Base-by-base conservation (phyloP, 2,797 vertebrate species). In the Xenopus petersii region DNA sequence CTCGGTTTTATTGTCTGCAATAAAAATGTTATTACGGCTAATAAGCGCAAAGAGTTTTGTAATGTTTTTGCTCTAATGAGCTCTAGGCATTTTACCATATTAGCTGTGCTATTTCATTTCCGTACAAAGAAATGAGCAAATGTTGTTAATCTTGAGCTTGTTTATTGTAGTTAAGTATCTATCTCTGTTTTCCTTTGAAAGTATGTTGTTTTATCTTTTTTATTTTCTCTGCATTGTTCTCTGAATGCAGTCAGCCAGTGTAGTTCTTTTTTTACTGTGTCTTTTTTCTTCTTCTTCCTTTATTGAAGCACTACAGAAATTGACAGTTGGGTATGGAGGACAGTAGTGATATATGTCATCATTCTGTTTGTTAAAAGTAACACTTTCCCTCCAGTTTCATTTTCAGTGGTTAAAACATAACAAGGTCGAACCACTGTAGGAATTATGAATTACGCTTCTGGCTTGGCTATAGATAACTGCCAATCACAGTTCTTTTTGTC, bases 1-100 rank as follows among this genome's bases (percentile, higher is more conserved):
- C 30, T 48, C 51, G 33, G 70, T 24, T 80, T 48, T 73, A 64
- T 48, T 79, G 64, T 73, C 73, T 79, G 15, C 75, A 80, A 84
- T 75, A 71, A 65, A 73, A 82, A 80, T 59, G 54, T 60, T 79
- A 81, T 74, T 82, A 82, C 21, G 54, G 24, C 77, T 82, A 82
- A 81, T 82, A 82, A 81, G 64, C 79, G 16, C 15, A 74, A 67
- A 11, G 60, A 66, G 64, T 74, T 74, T 73, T 66, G 42, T 74
- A 79, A 79, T 79, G 76, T 74, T 74, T 78, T 79, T 79, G 71
- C 76, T 70, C 71, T 79, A 79, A 79, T 79, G 76, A 79, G 76
- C 71, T 64, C 71, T 54, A 74, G 67, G 76, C 71, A 70, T 74
- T 74, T 79, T 67, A 74, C 76, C 71, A 74, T 73, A 79, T 74